Base-by-base conservation (phyloP, 2,888 invertebrate genomes). In the Neoaliturus tenellus region DNA sequence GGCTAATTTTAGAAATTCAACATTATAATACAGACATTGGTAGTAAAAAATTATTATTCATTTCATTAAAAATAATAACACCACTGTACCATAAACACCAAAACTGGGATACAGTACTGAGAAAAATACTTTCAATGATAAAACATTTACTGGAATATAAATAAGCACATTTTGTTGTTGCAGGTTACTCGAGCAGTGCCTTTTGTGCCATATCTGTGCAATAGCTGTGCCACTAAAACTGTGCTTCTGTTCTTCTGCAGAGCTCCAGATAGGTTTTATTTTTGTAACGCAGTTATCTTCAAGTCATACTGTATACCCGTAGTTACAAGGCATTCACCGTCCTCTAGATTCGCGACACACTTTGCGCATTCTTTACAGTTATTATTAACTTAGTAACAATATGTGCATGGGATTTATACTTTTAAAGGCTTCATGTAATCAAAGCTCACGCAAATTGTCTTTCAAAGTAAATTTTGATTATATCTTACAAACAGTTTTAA, bases 161-260 rank as follows among this genome's bases (percentile, higher is more conserved):
- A n/a, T n/a, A n/a, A n/a, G n/a, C n/a, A n/a, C n/a, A n/a, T n/a
- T n/a, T n/a, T n/a, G n/a, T 33, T n/a, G 6, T 69, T 39, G 39
- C 39, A 69, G 69, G 69, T 35, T 28, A 44, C 10, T 44, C 12
- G 44, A 28, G 73, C 44, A 48, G 73, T 75, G 73, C 73, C 73
- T 75, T 69, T 75, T 17, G 73, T 75, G 73, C 73, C 73, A 75
- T 75, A 75, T 75, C 73, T 48, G 73, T 71, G 71, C 71, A 71
- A 71, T 71, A 71, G 71, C 71, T 41, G 71, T 75, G 73, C 73
- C 44, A 75, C 69, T 10, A 71, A 35, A 28, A 75, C 73, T n/a
- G 28, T n/a, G n/a, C n/a, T n/a, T n/a, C n/a, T n/a, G 48, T 75
- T 28, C 71, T 39, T 71, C 35, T 23, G 14, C 31, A 31, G n/a